Evolutionary conservation across 2,888 invertebrate genomes (phyloP).

Genomic region (Tetanocera ferruginea): DNA sequence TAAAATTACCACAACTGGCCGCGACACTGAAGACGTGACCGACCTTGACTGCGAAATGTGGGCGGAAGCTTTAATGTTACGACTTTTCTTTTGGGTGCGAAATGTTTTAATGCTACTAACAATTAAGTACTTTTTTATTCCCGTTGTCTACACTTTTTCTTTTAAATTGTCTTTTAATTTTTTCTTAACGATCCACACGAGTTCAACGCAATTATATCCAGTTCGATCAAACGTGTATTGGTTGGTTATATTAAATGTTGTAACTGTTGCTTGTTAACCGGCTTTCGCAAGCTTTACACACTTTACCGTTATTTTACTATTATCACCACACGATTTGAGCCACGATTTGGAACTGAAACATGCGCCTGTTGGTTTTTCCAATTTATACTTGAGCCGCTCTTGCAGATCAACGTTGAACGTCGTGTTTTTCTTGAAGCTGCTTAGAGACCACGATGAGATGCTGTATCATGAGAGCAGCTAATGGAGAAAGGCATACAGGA

Average conservation of each 20-base stretch:
- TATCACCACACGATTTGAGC: conserved; percentile 31
- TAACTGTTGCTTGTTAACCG: conserved; percentile 46
- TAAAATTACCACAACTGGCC: background rate
- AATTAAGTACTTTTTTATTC: background rate
- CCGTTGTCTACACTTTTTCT: background rate
- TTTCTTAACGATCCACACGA: background rate
- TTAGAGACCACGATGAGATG: background rate
- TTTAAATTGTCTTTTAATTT: background rate
- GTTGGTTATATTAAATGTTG: conserved; percentile 15
- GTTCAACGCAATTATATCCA: background rate
- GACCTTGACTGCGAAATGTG: conserved; percentile 65
- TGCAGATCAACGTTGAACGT: background rate
- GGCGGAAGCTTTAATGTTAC: conserved; percentile 44
- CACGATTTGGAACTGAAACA: conserved; percentile 52
- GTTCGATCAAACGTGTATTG: background rate
- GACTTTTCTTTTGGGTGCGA: conserved; percentile 23
- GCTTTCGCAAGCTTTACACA: conserved; percentile 28
- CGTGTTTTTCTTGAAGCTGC: background rate
- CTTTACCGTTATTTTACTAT: conserved; percentile 10
- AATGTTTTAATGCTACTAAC: background rate
- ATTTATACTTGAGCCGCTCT: conserved; percentile 51
- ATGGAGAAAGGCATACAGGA: too few species aligned
- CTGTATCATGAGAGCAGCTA: too few species aligned
- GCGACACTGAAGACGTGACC: conserved; percentile 41
- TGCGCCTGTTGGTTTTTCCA: conserved; percentile 43